phyloP scores from a whole-genome alignment of 2,113 vertebrate genomes.

The Odocoileus virginianus region DNA sequence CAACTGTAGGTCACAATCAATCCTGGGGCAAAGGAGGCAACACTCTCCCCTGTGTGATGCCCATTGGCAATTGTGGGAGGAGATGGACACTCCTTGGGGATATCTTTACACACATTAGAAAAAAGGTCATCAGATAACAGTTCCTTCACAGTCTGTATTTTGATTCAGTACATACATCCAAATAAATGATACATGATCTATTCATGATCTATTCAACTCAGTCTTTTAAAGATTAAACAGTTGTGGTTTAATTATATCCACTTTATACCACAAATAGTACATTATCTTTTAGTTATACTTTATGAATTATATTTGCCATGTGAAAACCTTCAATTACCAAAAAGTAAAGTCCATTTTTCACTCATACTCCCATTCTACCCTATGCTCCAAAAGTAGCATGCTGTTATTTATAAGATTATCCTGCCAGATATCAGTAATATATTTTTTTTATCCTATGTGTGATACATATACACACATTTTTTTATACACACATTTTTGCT shows the following conservation, averaged over 20 bases:
- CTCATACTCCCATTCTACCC: neutral
- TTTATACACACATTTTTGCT: neutral
- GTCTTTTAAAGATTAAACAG: neutral
- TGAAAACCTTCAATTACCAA: neutral
- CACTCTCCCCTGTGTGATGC: neutral
- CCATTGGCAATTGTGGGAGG: constrained; percentile 59
- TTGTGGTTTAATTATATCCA: neutral
- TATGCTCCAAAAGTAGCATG: neutral
- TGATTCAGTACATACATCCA: neutral
- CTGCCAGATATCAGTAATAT: neutral
- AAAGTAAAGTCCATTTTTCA: neutral
- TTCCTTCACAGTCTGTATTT: neutral
- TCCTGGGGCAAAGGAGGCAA: constrained; percentile 54
- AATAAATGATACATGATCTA: neutral
- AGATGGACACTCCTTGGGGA: constrained; percentile 32
- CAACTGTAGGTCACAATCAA: constrained; percentile 74
- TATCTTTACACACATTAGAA: constrained; percentile 19
- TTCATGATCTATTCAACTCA: neutral
- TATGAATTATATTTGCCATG: neutral
- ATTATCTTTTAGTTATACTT: neutral
- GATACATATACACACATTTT: neutral
- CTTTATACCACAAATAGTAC: neutral
- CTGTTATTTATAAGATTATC: neutral
- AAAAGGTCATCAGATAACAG: constrained; percentile 13
- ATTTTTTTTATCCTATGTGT: neutral